A percentile compares a stretch with the other conserved stretches of the same genome.
Evolutionary conservation across 2,797 vertebrate species (phyloP).

Genomic region (Tinamus major): DNA sequence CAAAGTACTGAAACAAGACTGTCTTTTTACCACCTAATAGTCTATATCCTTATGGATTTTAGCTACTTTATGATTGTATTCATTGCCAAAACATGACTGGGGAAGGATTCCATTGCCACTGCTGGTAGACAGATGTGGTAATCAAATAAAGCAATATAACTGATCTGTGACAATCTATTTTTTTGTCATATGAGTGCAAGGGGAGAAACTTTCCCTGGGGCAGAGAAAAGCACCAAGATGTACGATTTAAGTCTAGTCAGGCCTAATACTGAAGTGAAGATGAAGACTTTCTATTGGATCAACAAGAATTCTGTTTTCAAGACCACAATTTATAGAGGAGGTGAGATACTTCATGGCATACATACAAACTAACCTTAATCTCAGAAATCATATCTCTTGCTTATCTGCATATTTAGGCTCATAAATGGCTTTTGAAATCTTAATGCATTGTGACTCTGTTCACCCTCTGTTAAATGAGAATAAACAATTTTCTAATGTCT

Average conservation of each 20-base stretch:
- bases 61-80: background rate
- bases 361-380: background rate
- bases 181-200: background rate
- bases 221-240: background rate
- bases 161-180: background rate
- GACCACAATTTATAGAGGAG: background rate
- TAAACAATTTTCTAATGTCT: background rate
- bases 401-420: conserved; percentile 12
- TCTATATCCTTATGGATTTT: background rate
- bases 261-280: background rate
- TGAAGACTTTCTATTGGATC: background rate
- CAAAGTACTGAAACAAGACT: background rate
- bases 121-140: background rate
- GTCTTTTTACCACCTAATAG: rapidly evolving
- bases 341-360: rapidly evolving
- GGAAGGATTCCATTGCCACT: background rate
- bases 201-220: background rate
- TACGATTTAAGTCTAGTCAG: background rate
- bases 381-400: background rate
- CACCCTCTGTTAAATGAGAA: conserved; percentile 27
- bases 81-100: background rate
- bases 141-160: background rate
- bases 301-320: background rate
- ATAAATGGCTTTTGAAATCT: conserved; percentile 30
- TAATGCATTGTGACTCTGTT: background rate